Evolutionary conservation across 1,140 invertebrate genomes (phyloP), one percentile per base, ranked within the genome.

Genomic region (Apocrypta bakeri): DNA sequence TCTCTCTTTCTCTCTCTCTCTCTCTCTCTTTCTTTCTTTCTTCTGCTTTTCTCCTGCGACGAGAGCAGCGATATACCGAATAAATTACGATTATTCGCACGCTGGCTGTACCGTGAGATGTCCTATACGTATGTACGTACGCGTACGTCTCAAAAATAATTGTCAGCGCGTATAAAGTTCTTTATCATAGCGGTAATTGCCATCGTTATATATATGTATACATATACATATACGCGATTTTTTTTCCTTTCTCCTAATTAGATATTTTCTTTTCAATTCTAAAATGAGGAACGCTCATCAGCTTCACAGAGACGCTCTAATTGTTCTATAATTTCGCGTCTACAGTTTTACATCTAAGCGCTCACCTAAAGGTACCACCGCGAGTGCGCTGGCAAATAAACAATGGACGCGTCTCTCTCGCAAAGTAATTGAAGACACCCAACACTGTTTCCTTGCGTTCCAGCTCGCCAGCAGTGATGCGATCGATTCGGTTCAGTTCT

Each of bases 1-100:
- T 29, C 24, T 27, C 63, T 74, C 73, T 68, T 17, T 74, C 72
- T 77, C 24, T 77, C 11, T 29, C 42, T 24, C 33, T n/a, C 11
- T 8, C 7, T 56, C 4, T 56, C 17, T 27, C 37, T 24, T 27
- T 21, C 40, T 31, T 64, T 33, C 12, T 24, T 31, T 27, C 24
- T 4, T 37, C 33, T 2, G 33, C 9, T 37, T 37, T 37, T 80
- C 37, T 63, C 25, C 48, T 24, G 1, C 25, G 27, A 1, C 56
- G 17, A 64, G 48, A 56, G 48, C 48, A 21, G 63, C 73, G 56
- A 69, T 76, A 86, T 87, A 87, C 82, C 85, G 86, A 87, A 87
- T 83, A 76, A 84, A 84, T 83, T 83, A 79, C 81, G 69, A 83
- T 83, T 83, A 74, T 83, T 83, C 76, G 76, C 76, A 79, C 69